Base-by-base conservation (phyloP, 2,797 vertebrate genomes). In the Brotula barbata region DNA sequence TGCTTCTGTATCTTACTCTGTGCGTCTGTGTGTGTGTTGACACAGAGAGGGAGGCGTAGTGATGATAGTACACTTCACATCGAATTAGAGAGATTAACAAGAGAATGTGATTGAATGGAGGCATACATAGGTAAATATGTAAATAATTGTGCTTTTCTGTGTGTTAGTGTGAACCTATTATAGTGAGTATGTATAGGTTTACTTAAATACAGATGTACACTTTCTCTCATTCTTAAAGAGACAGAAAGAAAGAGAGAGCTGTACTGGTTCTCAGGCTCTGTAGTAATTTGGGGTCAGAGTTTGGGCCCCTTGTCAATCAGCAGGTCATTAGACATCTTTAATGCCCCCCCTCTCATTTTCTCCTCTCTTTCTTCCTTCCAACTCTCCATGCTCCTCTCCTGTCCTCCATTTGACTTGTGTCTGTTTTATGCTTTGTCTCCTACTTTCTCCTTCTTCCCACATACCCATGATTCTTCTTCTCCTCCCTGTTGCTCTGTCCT, bases 271-370 rank as follows among this genome's bases (percentile, higher is more conserved):
- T 92, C 89, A 92, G 87, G 87, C 85, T 87, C 82, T 80, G 69
- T 43, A 83, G 85, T 89, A 89, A 89, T 88, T 86, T 85, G 71
- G 85, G 89, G 89, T 91, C 90, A 89, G 83, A 82, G 83, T 88
- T 87, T 87, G 83, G 84, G 82, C 75, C 83, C 80, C 89, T 88
- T 76, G 55, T 92, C 91, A 87, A 91, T 92, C 91, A 89, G 66
- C 86, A 84, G 85, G 81, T 90, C 87, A 91, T 92, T 91, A 90
- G 83, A 90, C 77, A 72, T 81, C 79, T 89, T 89, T 91, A 90
- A 90, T 89, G 87, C 40, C 25, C 14, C 48, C 36, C 53, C 39
- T 55, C 63, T 59, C 46, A 57, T 77, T 58, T 75, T 60, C 56
- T 69, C 19, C 54, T 50, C 36, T 65, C 23, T 43, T 63, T 43